A percentile compares a stretch with the other conserved stretches of the same genome.
Conservation (phyloP, 2,113 vertebrate genomes). For the Aspidoscelis tigris region DNA sequence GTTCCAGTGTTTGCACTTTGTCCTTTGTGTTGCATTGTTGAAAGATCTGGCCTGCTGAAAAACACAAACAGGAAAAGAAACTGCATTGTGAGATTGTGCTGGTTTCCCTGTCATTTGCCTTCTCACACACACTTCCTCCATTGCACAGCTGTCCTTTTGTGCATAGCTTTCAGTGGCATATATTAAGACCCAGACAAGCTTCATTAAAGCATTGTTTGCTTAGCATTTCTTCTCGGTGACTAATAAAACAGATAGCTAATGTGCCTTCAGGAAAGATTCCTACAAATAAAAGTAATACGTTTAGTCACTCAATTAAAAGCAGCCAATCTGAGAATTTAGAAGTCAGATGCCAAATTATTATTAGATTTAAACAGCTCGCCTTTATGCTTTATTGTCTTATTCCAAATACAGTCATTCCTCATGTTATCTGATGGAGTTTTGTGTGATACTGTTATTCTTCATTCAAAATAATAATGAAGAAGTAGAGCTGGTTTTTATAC, state of each 20-base stretch:
- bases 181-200: slow-evolving; percentile 20
- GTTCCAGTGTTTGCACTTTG: neutral
- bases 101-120: neutral
- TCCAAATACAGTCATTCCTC: neutral
- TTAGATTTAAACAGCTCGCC: neutral
- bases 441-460: neutral
- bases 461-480: neutral
- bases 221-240: neutral
- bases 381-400: neutral
- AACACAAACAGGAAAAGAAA: slow-evolving; percentile 29
- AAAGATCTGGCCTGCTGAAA: neutral
- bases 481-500: no score
- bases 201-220: neutral
- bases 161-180: slow-evolving; percentile 6
- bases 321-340: neutral
- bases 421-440: neutral
- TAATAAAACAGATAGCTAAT: slow-evolving; percentile 12
- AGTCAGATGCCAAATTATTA: slow-evolving; percentile 2
- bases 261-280: neutral
- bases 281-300: slow-evolving; percentile 7
- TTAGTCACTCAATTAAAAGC: neutral
- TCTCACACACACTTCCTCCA: slow-evolving; percentile 12
- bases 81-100: neutral
- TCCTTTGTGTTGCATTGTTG: neutral
- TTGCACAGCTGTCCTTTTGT: slow-evolving; percentile 31